phyloP scores from a whole-genome alignment of 2,113 vertebrate species.

The Paracanthobrama guichenoti region DNA sequence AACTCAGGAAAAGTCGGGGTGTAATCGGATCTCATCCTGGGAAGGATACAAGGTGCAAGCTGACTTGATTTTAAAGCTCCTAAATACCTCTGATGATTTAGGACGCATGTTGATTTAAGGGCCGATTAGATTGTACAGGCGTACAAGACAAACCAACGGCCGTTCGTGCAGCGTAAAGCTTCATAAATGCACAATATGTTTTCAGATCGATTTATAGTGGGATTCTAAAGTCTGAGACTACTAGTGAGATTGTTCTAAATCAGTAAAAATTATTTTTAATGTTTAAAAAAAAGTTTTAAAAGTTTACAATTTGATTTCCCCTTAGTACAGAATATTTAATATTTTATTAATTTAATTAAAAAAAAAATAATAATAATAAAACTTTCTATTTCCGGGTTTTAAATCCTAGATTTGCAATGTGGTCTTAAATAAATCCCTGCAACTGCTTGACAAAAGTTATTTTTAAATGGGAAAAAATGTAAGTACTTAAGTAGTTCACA shows the following conservation, averaged over 20 bases:
- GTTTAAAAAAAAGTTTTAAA: too few species aligned
- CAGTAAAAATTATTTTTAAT: too few species aligned
- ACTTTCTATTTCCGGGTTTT: neutral
- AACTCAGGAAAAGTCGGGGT: constrained; percentile 82
- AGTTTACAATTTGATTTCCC: neutral
- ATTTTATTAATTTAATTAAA: neutral
- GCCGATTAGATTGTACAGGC: neutral
- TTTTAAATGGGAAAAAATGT: too few species aligned
- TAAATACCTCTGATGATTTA: constrained; percentile 29
- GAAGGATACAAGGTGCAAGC: constrained; percentile 75
- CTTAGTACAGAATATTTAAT: neutral
- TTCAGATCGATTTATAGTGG: neutral
- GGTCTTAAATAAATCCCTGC: too few species aligned
- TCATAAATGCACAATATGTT: neutral
- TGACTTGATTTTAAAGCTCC: constrained; percentile 33
- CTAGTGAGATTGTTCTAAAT: neutral
- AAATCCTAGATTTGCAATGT: neutral
- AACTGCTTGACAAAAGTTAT: too few species aligned
- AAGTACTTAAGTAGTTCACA: neutral
- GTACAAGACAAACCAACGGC: neutral
- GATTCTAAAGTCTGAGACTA: neutral
- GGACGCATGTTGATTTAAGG: constrained; percentile 33
- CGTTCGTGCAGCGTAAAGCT: neutral
- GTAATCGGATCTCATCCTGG: constrained; percentile 80
- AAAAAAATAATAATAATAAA: too few species aligned